Base-by-base conservation (phyloP, 2,113 vertebrate species). In the Vimba vimba region DNA sequence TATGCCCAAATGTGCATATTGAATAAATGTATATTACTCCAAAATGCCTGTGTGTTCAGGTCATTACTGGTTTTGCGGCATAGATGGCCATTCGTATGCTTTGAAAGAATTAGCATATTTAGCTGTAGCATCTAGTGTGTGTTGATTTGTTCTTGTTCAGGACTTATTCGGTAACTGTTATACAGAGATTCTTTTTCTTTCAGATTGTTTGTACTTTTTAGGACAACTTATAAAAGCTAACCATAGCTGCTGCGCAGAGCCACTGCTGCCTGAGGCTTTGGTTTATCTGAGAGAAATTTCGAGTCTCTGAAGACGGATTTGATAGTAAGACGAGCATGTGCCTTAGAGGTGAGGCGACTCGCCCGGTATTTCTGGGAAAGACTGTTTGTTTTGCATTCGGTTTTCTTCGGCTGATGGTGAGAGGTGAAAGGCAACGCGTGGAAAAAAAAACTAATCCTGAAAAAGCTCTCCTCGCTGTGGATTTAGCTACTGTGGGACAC, bases 401-500 rank as follows among this genome's bases (percentile, higher is more conserved):
- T 33, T 80, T 52, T 82, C 27, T 71, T 73, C 45, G 5, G 57
- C 75, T 27, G 17, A 43, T 17, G 27, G 62, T 36, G 39, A 69
- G 12, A 52, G 43, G 19, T 69, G 45, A 82, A 82, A 68, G 19
- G 80, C 64, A 82, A 68, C 10, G 80, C 64, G 33, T 52, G 23
- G 17, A 82, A 15, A 68, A 15, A 68, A 82, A 75, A 86, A 57
- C 25, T 64, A 83, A 85, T 88, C 84, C 79, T 62, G 52, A 76
- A 21, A 79, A 88, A 79, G 62, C 84, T 85, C 64, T 71, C 50
- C 62, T 85, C 87, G 4, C 73, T 83, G 36, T 78, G 82, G 62
- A 57, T 78, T 82, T 78, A 75, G 50, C 79, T 66, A 78, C 79
- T 23, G 6, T 85, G 60, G 69, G 71, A 88, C 60, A 78, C 43